Conservation (phyloP, 2,888 invertebrate species). For the Polymixis flavicincta region DNA sequence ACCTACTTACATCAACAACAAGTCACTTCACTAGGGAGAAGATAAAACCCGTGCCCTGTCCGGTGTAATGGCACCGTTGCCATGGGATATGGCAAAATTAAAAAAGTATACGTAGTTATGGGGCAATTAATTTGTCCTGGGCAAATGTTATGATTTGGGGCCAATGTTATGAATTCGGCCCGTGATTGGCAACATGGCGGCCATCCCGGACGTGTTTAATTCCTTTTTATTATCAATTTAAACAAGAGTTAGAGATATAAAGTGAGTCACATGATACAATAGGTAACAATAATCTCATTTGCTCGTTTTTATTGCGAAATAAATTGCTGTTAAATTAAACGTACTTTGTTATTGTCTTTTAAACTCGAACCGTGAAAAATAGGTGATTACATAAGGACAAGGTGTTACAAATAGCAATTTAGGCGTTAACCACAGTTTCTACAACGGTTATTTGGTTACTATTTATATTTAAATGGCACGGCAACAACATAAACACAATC, state of each 20-base stretch:
- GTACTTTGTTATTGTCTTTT: constrained; percentile 39
- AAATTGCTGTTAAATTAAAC: constrained; percentile 49
- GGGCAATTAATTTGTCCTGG: constrained; percentile 62
- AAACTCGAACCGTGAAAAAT: constrained; percentile 32
- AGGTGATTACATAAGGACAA: constrained; percentile 18
- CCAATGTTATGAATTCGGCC: constrained; percentile 46
- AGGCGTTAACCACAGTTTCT: constrained; percentile 10
- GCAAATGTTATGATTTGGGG: constrained; percentile 52
- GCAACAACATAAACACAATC: background rate
- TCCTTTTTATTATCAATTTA: constrained; percentile 57
- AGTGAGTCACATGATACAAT: constrained; percentile 39
- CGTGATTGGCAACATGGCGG: constrained; percentile 60
- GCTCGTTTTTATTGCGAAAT: constrained; percentile 43
- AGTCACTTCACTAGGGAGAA: constrained; percentile 55
- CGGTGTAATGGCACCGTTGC: constrained; percentile 51
- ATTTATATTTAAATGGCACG: background rate
- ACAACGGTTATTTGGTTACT: background rate
- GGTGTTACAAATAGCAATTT: background rate
- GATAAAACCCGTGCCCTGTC: constrained; percentile 56
- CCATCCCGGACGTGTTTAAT: constrained; percentile 37
- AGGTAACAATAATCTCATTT: constrained; percentile 38
- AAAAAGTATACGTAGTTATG: constrained; percentile 56
- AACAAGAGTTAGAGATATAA: constrained; percentile 30
- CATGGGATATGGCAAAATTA: constrained; percentile 63
- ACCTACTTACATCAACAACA: background rate